phyloP scores from a whole-genome alignment of 2,797 vertebrate genomes.

The Siniperca undulata region DNA sequence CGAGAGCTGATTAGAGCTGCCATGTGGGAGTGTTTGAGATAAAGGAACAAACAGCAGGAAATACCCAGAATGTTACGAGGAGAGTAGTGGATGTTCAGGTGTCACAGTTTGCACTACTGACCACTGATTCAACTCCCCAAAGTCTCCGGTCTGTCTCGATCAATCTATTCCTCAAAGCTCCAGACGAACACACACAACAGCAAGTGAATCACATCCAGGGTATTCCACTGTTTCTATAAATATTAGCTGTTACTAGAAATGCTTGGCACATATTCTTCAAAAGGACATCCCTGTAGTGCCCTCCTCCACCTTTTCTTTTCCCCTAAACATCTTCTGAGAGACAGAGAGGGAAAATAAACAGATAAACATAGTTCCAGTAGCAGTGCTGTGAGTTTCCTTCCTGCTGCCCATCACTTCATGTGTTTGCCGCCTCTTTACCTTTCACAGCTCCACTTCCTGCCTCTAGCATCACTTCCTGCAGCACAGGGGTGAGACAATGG shows the following conservation, averaged over 20 bases:
- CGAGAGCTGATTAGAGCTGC: constrained; percentile 47
- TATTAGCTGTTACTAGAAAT: constrained; percentile 63
- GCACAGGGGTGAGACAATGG: constrained; percentile 49
- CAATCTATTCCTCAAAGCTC: neutral
- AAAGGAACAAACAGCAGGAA: constrained; percentile 68
- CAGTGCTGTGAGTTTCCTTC: constrained; percentile 64
- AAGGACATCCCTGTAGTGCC: constrained; percentile 30
- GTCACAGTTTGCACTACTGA: constrained; percentile 29
- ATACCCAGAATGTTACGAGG: neutral
- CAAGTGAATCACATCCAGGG: constrained; percentile 63
- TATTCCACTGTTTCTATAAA: constrained; percentile 65
- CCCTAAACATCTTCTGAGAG: constrained; percentile 40
- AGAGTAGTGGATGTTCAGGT: constrained; percentile 45
- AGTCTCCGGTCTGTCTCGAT: constrained; percentile 36
- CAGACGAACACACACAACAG: constrained; percentile 38
- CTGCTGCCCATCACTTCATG: constrained; percentile 58
- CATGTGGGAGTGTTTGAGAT: constrained; percentile 59
- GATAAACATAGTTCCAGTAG: constrained; percentile 69
- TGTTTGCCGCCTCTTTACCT: constrained; percentile 57
- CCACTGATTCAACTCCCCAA: neutral
- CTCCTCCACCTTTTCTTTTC: constrained; percentile 26
- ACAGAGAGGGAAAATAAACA: constrained; percentile 67
- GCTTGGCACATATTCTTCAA: constrained; percentile 48
- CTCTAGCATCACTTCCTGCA: constrained; percentile 62
- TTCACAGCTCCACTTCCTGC: constrained; percentile 72